Evolutionary conservation across 1,140 invertebrate genomes (phyloP), one percentile per base, ranked within the genome.

Genomic region (Nasonia longicornis): DNA sequence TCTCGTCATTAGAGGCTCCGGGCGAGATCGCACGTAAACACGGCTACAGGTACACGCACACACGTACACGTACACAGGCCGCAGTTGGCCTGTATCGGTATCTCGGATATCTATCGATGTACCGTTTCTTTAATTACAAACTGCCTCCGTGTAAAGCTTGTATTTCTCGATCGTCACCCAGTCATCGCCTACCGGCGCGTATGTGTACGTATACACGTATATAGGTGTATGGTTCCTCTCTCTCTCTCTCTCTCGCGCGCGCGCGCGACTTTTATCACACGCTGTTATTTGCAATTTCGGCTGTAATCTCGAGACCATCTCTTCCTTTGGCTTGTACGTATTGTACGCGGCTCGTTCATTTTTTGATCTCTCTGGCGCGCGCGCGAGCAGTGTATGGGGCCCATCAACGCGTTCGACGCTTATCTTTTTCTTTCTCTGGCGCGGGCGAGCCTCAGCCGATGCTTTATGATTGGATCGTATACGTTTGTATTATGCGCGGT

Each of bases 71-170:
- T 10, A 14, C 20, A 11, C 64, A 22, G 45, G 1, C 14, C 16
- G 7, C 6, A 58, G 4, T 8, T 14, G 11, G 3, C 42, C n/a
- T 14, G 52, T n/a, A 64, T 26, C 42, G 48, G 58, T 84, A 85
- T 87, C 85, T 84, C 31, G 35, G 58, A 20, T 26, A 80, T 82
- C 77, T 80, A 82, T 86, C 85, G 83, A 74, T 83, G 83, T 86
- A 86, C 79, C 84, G 83, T 86, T 86, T 84, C 83, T 86, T 87
- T 86, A 87, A 87, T 87, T 87, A 86, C 79, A 84, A 85, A 85
- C 35, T 82, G 80, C 80, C 77, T 81, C 69, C 45, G 80, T 79
- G 75, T 77, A 58, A 71, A 48, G 66, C 66, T 81, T 63, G 73
- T 76, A 76, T 70, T 81, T 26, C 45, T 26, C 38, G 64, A 76